Evolutionary conservation across 2,113 vertebrate species (phyloP), one percentile per base, ranked within the genome.

Genomic region (Tachycineta bicolor): DNA sequence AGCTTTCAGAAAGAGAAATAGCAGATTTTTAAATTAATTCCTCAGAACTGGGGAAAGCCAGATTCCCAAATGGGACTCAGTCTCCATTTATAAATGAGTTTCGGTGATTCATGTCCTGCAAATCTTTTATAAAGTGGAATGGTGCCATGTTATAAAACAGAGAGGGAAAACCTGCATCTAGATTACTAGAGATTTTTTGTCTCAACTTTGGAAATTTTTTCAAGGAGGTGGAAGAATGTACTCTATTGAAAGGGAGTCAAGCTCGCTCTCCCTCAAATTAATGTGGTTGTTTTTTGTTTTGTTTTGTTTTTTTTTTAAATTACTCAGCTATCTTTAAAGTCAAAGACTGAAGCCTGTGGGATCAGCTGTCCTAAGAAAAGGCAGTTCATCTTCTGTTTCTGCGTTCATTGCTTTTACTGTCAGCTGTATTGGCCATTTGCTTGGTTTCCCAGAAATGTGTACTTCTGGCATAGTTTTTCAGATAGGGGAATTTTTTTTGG

Each of bases 401-500:
- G 37, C 83, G 26, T 84, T 94, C 55, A 49, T 97, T 94, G 91
- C 90, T 81, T 90, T 96, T 97, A 93, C 93, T 94, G 96, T 97
- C 94, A 97, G 91, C 80, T 84, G 64, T 91, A 93, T 71, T 94
- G 93, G 79, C 87, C 94, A 75, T 94, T 96, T 94, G 24, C 89
- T 95, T 92, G n/a, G 33, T 97, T 97, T 97, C 97, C 97, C 95
- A 97, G 97, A 97, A 97, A 93, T 96, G 75, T 49, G 64, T 94
- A 69, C 52, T 94, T 97, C 95, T 96, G 96, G 95, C 75, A 25
- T 59, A 52, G 59, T 17, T 56, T 95, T 87, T 77, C 63, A 87
- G 90, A 96, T 93, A 93, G 87, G 95, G 95, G 96, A 86, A 56
- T 95, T 91, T 95, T 94, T 94, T 96, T 91, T 73, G 70, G 65